Evolutionary conservation across 2,888 invertebrate species (phyloP).

Genomic region (Lithosia quadra): DNA sequence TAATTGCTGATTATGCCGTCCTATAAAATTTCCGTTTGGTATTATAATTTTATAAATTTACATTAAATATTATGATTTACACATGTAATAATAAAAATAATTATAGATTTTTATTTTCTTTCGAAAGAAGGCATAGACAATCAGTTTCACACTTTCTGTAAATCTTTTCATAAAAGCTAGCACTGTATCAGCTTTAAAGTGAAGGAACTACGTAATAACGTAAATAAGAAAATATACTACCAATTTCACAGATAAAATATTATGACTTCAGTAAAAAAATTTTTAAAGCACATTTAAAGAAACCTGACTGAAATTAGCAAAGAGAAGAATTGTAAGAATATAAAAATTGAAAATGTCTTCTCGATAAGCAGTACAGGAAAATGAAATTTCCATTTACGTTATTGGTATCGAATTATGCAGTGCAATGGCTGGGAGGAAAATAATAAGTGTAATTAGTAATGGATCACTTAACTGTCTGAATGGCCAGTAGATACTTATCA

Average conservation of each 20-base stretch:
- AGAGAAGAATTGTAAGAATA: slow-evolving; percentile 28
- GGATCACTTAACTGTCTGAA: slow-evolving; percentile 38
- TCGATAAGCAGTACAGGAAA: slow-evolving; percentile 24
- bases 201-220: too few relatives aligned
- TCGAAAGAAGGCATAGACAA: background rate
- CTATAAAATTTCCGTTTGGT: too few relatives aligned
- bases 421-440: slow-evolving; percentile 45
- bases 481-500: slow-evolving; percentile 16
- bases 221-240: background rate
- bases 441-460: slow-evolving; percentile 45
- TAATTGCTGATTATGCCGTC: background rate
- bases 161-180: too few relatives aligned
- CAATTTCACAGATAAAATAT: background rate
- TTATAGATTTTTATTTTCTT: background rate
- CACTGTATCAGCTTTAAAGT: background rate
- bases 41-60: too few relatives aligned
- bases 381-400: slow-evolving; percentile 27
- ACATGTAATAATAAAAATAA: background rate
- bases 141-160: too few relatives aligned
- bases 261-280: too few relatives aligned
- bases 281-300: too few relatives aligned
- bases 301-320: background rate
- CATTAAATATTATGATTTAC: too few relatives aligned
- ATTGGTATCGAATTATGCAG: slow-evolving; percentile 36
- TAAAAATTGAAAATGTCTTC: slow-evolving; percentile 33